These are phyloP conservation scores for Pediacus dermestoides DNA, from an alignment of 2,888 invertebrate genomes.

Conservation along the genomic window DNA sequence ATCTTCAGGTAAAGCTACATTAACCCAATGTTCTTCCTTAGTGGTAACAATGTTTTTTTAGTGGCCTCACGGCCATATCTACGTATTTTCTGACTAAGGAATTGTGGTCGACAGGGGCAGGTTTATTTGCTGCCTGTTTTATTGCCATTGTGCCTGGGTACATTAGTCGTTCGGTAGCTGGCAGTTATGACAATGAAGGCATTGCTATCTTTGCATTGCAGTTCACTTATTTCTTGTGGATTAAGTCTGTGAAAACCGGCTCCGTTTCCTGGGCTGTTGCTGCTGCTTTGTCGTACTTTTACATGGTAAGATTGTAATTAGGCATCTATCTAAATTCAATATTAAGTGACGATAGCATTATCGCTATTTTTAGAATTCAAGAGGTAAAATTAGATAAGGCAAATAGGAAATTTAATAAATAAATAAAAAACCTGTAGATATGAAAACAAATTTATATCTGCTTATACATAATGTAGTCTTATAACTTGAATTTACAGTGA, in stretches of 20 bases:
- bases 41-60: slow-evolving; percentile 51
- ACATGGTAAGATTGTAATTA: too few species aligned
- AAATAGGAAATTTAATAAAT: too few species aligned
- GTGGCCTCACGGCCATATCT: slow-evolving; percentile 95
- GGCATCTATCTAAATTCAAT: too few species aligned
- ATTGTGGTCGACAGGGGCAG: slow-evolving; percentile 94
- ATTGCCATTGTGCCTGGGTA: slow-evolving; percentile 99
- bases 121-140: slow-evolving; percentile 97
- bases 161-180: slow-evolving; percentile 97
- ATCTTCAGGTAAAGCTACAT: slow-evolving; percentile 74
- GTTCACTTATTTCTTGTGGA: slow-evolving; percentile 97
- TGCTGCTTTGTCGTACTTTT: slow-evolving; percentile 95
- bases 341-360: too few species aligned
- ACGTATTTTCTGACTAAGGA: slow-evolving; percentile 97
- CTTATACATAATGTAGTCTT: too few species aligned
- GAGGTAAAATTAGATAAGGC: too few species aligned
- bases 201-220: slow-evolving; percentile 99
- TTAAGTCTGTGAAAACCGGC: slow-evolving; percentile 96
- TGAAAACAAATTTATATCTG: too few species aligned
- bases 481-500: too few species aligned
- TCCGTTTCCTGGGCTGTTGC: slow-evolving; percentile 95
- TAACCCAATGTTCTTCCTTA: too few species aligned
- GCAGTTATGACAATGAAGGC: slow-evolving; percentile 99
- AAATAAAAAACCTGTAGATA: too few species aligned
- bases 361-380: too few species aligned